A percentile compares a stretch with the other conserved stretches of the same genome.
These are phyloP conservation scores for Lepidocyrtinus sp. DNA, from an alignment of 2,888 invertebrate genomes.

Conservation along the genomic window DNA sequence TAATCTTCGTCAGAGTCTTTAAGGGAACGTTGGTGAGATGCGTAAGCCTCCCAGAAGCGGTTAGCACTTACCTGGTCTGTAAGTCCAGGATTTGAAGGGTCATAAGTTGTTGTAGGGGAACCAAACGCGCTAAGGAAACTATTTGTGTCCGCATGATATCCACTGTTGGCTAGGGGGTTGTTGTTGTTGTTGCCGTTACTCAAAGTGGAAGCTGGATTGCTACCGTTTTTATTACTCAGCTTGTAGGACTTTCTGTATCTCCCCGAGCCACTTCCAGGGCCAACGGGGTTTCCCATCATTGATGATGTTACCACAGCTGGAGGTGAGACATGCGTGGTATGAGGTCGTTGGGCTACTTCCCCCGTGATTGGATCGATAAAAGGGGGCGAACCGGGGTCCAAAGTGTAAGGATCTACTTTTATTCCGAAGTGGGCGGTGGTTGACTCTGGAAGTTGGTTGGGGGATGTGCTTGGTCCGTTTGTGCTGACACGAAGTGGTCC, in stretches of 20 bases:
- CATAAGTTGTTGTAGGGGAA: conserved; percentile 46
- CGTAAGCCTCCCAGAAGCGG: conserved; percentile 42
- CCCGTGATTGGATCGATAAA: conserved; percentile 64
- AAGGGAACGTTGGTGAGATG: conserved; percentile 47
- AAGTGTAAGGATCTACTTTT: conserved; percentile 69
- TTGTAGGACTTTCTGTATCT: conserved; percentile 58
- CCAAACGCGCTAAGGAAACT: conserved; percentile 46
- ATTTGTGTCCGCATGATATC: conserved; percentile 33
- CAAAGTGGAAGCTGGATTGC: conserved; percentile 18
- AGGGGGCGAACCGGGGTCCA: conserved; percentile 67
- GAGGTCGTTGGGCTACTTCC: conserved; percentile 66
- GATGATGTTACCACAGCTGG: conserved; percentile 68
- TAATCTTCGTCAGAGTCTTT: background rate
- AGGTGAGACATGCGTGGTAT: conserved; percentile 68
- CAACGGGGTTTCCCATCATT: conserved; percentile 58
- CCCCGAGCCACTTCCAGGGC: conserved; percentile 46
- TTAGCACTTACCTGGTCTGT: conserved; percentile 58
- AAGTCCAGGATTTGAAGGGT: conserved; percentile 48
- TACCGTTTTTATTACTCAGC: conserved; percentile 48
- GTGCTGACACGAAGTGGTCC: conserved; percentile 54
- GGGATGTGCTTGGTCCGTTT: conserved; percentile 62
- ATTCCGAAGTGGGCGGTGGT: conserved; percentile 68
- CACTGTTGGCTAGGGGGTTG: conserved; percentile 33
- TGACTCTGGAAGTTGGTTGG: conserved; percentile 68
- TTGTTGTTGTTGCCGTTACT: conserved; percentile 47